phyloP scores from a whole-genome alignment of 1,140 invertebrate species.

The Cylas formicarius region DNA sequence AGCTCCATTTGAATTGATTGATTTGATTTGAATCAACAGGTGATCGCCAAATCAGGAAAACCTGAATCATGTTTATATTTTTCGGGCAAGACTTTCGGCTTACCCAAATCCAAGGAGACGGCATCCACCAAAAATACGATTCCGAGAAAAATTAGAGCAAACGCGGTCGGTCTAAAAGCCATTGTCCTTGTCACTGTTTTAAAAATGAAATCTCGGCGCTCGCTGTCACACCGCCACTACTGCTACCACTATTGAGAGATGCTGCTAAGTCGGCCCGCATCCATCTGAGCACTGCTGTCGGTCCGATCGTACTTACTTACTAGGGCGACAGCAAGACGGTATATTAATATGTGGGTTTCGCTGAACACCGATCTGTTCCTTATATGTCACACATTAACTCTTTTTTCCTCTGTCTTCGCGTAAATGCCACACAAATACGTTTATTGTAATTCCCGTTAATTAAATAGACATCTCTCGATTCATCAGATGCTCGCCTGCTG shows the following conservation, averaged over 20 bases:
- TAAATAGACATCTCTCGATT: too few relatives aligned
- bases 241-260: constrained; percentile 5
- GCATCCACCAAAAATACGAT: constrained; percentile 18
- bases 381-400: constrained; percentile 24
- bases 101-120: constrained; percentile 21
- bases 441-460: too few relatives aligned
- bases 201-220: constrained; percentile 1
- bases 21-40: too few relatives aligned
- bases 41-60: too few relatives aligned
- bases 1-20: too few relatives aligned
- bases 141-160: constrained; percentile 11
- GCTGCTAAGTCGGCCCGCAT: constrained; percentile 13
- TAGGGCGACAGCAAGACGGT: constrained; percentile 13
- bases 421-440: too few relatives aligned
- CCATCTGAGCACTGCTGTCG: constrained; percentile 15
- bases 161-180: constrained; percentile 12
- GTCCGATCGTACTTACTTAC: constrained; percentile 15
- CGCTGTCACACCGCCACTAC: too few relatives aligned
- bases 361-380: constrained; percentile 24
- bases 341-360: constrained; percentile 23
- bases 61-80: too few relatives aligned
- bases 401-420: too few relatives aligned
- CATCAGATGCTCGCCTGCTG: too few relatives aligned
- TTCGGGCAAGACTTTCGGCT: too few relatives aligned
- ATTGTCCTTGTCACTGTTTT: constrained; percentile 8